Percentiles rank a stretch among this genome's conserved stretches.
phyloP scores from a whole-genome alignment of 2,113 vertebrate genomes.

The Pseudorectes ferrugineus region DNA sequence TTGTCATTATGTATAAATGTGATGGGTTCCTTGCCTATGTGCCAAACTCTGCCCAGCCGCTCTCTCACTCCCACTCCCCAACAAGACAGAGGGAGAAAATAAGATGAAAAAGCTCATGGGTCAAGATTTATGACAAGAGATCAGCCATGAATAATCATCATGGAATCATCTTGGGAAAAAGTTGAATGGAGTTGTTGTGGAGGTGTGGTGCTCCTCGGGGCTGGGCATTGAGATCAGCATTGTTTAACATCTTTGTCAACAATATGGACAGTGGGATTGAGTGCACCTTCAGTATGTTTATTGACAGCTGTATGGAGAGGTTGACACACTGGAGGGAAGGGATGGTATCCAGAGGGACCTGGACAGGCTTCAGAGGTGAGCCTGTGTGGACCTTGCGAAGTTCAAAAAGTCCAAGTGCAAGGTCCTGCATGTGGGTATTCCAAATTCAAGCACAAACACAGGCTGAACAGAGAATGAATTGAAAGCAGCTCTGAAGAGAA shows the following conservation, averaged over 20 bases:
- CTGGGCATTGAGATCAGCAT: neutral
- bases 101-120: neutral
- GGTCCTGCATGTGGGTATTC: neutral
- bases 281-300: neutral
- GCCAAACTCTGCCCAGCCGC: fast-evolving
- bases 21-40: neutral
- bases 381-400: neutral
- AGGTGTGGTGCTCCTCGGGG: neutral
- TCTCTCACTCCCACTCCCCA: neutral
- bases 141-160: neutral
- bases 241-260: neutral
- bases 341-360: neutral
- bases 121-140: neutral
- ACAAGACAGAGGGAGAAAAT: neutral
- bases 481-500: neutral
- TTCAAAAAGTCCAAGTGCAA: neutral
- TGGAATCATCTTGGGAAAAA: neutral
- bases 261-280: neutral
- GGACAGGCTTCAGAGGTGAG: neutral
- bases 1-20: neutral
- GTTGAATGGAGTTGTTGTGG: neutral
- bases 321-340: neutral
- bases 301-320: neutral
- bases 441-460: neutral
- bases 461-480: neutral